These are phyloP conservation scores for Carlito syrichta DNA, from an alignment of 2,113 vertebrate genomes.

Conservation along the genomic window DNA sequence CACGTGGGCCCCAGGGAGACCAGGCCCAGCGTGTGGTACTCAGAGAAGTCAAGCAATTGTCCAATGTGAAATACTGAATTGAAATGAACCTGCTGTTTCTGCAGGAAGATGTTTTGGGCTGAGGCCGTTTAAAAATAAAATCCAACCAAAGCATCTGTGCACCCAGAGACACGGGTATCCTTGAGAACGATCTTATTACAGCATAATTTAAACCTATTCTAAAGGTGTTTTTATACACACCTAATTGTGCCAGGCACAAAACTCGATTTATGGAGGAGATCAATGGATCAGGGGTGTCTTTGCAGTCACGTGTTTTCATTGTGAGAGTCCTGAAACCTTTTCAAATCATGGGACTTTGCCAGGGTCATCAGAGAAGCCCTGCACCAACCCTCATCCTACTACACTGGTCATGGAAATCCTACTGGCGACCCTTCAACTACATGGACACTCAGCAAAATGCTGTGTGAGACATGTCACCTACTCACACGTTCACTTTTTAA, in stretches of 20 bases:
- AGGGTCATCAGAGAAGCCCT: background rate
- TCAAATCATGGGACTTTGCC: background rate
- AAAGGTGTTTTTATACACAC: background rate
- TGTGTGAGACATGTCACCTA: background rate
- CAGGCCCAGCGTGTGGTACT: background rate
- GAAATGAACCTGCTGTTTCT: conserved; percentile 14
- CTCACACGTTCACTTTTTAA: background rate
- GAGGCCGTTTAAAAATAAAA: conserved; percentile 8
- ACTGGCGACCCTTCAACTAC: too few relatives aligned
- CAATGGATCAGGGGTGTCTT: background rate
- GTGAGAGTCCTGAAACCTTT: background rate
- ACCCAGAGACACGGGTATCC: background rate
- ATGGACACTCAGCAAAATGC: too few relatives aligned
- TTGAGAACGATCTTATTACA: background rate
- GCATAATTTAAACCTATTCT: background rate
- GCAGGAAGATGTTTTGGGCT: background rate
- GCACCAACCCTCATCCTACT: background rate
- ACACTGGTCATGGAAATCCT: background rate
- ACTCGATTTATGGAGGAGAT: background rate
- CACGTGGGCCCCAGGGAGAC: background rate
- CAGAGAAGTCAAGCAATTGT: background rate
- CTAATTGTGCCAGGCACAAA: background rate
- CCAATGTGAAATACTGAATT: background rate
- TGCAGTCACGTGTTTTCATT: rapidly evolving
- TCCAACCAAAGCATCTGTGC: conserved; percentile 14